phyloP scores from a whole-genome alignment of 2,113 vertebrate genomes.

The Alouatta palliata region DNA sequence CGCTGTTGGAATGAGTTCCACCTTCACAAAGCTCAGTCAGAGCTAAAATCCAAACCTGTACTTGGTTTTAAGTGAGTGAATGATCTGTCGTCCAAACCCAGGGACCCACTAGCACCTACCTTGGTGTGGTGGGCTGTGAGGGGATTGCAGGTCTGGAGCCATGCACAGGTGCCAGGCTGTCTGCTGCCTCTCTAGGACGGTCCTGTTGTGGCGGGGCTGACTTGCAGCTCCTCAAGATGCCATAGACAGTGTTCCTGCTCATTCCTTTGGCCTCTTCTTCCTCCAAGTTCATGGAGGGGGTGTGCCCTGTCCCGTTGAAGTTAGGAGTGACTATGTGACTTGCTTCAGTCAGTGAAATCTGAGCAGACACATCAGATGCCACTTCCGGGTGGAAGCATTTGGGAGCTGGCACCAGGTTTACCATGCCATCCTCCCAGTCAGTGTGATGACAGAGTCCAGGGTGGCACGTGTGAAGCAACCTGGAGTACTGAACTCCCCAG shows the following conservation, averaged over 20 bases:
- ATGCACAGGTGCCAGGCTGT: not conserved
- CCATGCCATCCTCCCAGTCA: not conserved
- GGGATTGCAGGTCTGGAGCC: not conserved
- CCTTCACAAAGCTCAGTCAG: constrained; percentile 44
- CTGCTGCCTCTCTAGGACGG: not conserved
- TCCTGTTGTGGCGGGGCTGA: not conserved
- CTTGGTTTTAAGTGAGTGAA: not conserved
- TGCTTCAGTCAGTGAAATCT: not conserved
- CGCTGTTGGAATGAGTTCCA: constrained; percentile 44
- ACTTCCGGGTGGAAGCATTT: not conserved
- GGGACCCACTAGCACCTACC: not conserved
- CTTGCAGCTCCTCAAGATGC: not conserved
- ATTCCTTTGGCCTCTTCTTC: not conserved
- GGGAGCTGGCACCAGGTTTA: not conserved
- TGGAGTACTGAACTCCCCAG: not conserved
- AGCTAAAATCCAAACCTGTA: not conserved
- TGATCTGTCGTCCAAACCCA: not conserved
- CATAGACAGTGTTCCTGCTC: not conserved
- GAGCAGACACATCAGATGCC: rapidly evolving
- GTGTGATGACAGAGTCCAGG: not conserved
- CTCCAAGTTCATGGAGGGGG: not conserved
- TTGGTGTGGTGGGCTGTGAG: not conserved
- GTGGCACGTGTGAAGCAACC: not conserved
- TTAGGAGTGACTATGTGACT: not conserved
- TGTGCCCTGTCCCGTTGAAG: not conserved